Conservation (phyloP, 2,797 vertebrate genomes). For the Ptychadena robeensis region DNA sequence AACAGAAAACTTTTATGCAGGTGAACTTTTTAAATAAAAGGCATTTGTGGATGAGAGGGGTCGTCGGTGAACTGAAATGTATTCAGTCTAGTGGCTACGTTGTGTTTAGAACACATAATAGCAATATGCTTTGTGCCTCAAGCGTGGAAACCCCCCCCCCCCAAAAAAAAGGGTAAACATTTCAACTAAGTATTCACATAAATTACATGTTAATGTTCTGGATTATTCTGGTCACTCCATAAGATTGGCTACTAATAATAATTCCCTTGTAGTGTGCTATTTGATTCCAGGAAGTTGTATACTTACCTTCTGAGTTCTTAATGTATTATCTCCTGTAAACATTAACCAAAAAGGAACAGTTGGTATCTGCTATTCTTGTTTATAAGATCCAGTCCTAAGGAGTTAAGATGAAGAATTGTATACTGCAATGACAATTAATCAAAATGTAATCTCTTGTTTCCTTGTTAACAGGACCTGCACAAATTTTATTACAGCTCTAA, state of each 20-base stretch:
- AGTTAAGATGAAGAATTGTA: not conserved
- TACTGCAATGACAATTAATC: no score
- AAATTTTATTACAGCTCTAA: no score
- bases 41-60: not conserved
- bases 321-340: no score
- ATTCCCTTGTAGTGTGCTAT: no score
- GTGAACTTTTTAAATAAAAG: not conserved
- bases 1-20: not conserved
- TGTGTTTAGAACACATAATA: not conserved
- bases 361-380: no score
- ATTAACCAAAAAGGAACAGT: no score
- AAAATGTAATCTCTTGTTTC: no score
- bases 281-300: no score
- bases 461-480: no score
- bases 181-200: not conserved
- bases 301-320: no score
- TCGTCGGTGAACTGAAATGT: not conserved
- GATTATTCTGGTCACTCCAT: no score
- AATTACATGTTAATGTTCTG: not conserved
- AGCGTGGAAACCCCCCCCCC: not conserved
- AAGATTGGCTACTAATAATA: no score
- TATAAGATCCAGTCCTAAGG: not conserved
- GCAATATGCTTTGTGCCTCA: not conserved
- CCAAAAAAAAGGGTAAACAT: not conserved
- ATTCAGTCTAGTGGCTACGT: not conserved